Base-by-base conservation (phyloP, 2,888 invertebrate genomes). In the Sipunculus nudus region DNA sequence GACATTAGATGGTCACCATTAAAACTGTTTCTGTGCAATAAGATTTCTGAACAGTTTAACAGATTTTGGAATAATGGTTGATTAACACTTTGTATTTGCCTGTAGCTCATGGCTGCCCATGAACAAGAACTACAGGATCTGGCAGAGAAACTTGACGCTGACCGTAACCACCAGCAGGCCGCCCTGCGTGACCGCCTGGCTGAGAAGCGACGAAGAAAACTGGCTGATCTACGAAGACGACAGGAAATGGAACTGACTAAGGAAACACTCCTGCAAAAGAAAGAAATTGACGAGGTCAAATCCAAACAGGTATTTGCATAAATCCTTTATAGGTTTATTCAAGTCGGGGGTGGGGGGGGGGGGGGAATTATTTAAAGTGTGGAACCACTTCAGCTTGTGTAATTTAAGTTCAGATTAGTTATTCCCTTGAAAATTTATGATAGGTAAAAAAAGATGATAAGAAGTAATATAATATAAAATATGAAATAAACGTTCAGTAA, bases 261-360 rank as follows among this genome's bases (percentile, higher is more conserved):
- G 50, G 80, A 80, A 59, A 76, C 76, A 76, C 62, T 81, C 38
- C 75, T 74, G 53, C 81, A 81, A 68, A 73, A 75, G 67, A 76
- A 78, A 59, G 79, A 81, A 60, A 39, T 79, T 21, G 75, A 77
- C 63, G 79, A 79, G 49, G 57, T 80, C n/a, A 71, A 68, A 57
- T 67, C 74, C 21, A 74, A 74, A 48, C 59, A 73, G 70, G 74
- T 75, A n/a, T n/a, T n/a, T n/a, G n/a, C n/a, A n/a, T n/a, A n/a
- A n/a, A n/a, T n/a, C 25, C n/a, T n/a, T n/a, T n/a, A n/a, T n/a
- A n/a, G n/a, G n/a, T n/a, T n/a, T n/a, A n/a, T n/a, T n/a, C n/a
- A n/a, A n/a, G n/a, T n/a, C n/a, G n/a, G n/a, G n/a, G n/a, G n/a
- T n/a, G n/a, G n/a, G n/a, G n/a, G n/a, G n/a, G n/a, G n/a, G n/a